A percentile compares a stretch with the other conserved stretches of the same genome.
phyloP scores from a whole-genome alignment of 2,888 invertebrate species.

The Eulithis prunata region DNA sequence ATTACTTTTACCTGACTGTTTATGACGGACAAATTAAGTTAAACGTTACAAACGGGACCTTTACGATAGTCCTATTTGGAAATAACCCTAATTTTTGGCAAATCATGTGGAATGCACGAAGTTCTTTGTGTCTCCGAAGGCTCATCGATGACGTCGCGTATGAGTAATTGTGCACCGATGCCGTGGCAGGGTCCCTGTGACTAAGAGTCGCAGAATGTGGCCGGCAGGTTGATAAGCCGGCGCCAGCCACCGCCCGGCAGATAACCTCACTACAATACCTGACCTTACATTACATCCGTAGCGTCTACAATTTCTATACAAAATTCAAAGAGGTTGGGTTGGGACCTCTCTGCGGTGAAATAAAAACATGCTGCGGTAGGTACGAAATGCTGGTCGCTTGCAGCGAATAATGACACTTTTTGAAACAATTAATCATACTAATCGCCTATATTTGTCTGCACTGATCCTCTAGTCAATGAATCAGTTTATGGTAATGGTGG shows the following conservation, averaged over 20 bases:
- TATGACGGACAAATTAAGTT: conserved; percentile 8
- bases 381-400: background rate
- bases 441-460: background rate
- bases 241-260: conserved; percentile 44
- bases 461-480: background rate
- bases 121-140: conserved; percentile 15
- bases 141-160: conserved; percentile 28
- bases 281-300: conserved; percentile 28
- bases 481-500: background rate
- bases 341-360: background rate
- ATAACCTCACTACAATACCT: conserved; percentile 27
- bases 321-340: background rate
- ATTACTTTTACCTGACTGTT: conserved; percentile 24
- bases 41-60: background rate
- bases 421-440: background rate
- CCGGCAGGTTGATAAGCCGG: conserved; percentile 60
- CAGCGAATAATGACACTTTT: background rate
- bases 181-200: conserved; percentile 40
- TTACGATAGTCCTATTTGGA: background rate
- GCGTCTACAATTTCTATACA: conserved; percentile 2
- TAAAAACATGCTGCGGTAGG: background rate
- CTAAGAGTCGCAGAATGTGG: conserved; percentile 61
- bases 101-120: background rate
- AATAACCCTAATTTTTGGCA: background rate
- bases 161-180: conserved; percentile 24